Evolutionary conservation across 1,140 invertebrate species (phyloP).

Genomic region (Homalodisca vitripennis): DNA sequence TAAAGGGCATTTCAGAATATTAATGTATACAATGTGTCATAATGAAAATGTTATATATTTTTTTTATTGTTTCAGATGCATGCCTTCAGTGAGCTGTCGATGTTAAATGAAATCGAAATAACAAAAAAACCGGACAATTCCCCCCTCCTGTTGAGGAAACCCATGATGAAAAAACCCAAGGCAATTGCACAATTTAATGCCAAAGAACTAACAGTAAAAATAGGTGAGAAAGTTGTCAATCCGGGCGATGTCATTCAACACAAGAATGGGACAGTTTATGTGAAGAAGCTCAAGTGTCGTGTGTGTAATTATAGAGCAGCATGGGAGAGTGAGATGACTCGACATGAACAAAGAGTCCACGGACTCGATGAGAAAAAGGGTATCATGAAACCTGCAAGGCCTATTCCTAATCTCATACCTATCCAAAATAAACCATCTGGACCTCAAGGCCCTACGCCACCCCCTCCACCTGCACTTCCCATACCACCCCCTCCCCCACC

Average conservation of each 20-base stretch:
- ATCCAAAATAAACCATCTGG: constrained; percentile 48
- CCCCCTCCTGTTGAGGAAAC: constrained; percentile 10
- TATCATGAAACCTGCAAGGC: constrained; percentile 55
- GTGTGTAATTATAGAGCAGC: constrained; percentile 54
- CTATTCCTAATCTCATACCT: constrained; percentile 70
- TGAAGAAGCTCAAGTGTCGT: constrained; percentile 33
- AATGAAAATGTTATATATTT: neutral
- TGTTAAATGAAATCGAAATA: neutral
- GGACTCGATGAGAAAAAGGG: constrained; percentile 46
- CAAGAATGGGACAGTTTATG: constrained; percentile 30
- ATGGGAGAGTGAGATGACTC: constrained; percentile 54
- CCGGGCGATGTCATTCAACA: constrained; percentile 29
- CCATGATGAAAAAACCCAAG: constrained; percentile 29
- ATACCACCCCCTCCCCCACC: neutral
- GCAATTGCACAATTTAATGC: constrained; percentile 18
- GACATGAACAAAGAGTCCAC: constrained; percentile 53
- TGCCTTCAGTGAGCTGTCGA: neutral
- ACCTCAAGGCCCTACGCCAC: neutral
- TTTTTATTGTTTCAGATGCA: neutral
- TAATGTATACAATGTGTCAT: neutral
- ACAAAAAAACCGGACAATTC: constrained; percentile 8
- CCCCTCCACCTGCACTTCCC: neutral
- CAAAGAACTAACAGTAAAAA: constrained; percentile 20
- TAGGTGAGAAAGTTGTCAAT: constrained; percentile 28
- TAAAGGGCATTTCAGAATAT: too few species aligned